These are phyloP conservation scores for Pollicipes pollicipes DNA, from an alignment of 1,140 invertebrate species.

Conservation along the genomic window DNA sequence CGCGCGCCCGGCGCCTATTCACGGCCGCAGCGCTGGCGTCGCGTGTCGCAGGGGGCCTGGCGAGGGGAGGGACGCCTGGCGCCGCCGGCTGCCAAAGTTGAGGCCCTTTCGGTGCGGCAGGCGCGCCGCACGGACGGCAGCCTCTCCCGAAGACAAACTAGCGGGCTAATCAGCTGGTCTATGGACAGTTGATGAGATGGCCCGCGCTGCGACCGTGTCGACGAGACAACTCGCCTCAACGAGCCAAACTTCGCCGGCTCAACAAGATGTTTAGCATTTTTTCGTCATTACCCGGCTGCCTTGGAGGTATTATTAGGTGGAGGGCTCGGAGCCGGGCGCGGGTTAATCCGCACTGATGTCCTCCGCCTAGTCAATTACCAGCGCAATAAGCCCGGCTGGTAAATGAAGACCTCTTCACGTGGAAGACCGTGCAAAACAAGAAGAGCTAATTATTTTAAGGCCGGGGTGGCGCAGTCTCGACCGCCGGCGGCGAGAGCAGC, in stretches of 20 bases:
- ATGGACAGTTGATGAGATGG: not conserved
- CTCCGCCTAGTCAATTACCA: not conserved
- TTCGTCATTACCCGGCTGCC: not conserved
- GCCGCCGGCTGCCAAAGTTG: not conserved
- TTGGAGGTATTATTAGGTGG: not conserved
- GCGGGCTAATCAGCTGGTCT: not conserved
- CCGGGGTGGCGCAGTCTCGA: not conserved
- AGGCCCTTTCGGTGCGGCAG: not conserved
- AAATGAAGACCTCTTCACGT: not conserved
- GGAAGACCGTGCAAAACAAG: conserved; percentile 1
- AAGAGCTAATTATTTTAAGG: not conserved
- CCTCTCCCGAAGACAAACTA: not conserved
- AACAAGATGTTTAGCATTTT: conserved; percentile 2
- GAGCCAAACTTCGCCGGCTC: not conserved
- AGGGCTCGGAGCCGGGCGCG: not conserved
- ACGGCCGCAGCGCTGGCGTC: too few species aligned
- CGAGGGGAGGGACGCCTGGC: too few species aligned
- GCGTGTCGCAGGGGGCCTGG: too few species aligned
- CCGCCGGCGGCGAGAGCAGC: not conserved
- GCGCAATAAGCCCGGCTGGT: not conserved
- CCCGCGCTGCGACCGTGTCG: not conserved
- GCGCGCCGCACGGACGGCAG: too few species aligned
- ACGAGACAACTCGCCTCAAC: not conserved
- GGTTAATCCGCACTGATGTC: not conserved
- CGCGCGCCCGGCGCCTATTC: too few species aligned